Base-by-base conservation (phyloP, 2,797 vertebrate species). In the Tolypeutes matacus region DNA sequence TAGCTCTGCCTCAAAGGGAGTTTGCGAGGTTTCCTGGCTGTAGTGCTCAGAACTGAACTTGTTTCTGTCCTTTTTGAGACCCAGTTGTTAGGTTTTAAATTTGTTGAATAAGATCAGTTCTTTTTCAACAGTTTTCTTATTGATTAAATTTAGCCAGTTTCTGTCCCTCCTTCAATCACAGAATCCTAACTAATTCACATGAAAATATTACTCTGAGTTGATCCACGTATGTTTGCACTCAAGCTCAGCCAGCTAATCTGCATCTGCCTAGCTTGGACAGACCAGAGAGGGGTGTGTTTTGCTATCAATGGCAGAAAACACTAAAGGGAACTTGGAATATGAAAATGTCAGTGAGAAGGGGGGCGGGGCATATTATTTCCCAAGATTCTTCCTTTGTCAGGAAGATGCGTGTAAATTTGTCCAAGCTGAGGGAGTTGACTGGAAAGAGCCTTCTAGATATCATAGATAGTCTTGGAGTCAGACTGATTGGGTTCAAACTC, bases 21-120 rank as follows among this genome's bases (percentile, higher is more conserved):
- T 60, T 69, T 91, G 80, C 20, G 64, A 53, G 10, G 25, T 62
- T 31, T 92, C 34, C 70, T 96, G 89, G 49, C 46, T 81, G 78
- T 29, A 34, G n/a, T 80, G 21, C 77, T 46, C 42, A 75, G 12
- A 49, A 56, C 27, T 39, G 62, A 92, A 49, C 31, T 9, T 31
- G 4, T 31, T 75, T 64, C 77, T 83, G 21, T 34, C 13, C 42
- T 95, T 83, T 69, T 78, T 18, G 36, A 91, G 46, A 88, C 34
- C 64, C 42, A 70, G 73, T 46, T 91, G 65, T 53, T 56, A 58
- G 29, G 56, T 65, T 78, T 90, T 78, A 82, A 73, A 62, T 51
- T 14, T 56, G 27, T 6, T 46, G 46, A 73, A 36, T 20, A n/a
- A 0, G 6, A 64, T 80, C 80, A 76, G 46, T 17, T 23, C 31